phyloP scores from a whole-genome alignment of 2,113 vertebrate genomes.

The Azemiops feae region DNA sequence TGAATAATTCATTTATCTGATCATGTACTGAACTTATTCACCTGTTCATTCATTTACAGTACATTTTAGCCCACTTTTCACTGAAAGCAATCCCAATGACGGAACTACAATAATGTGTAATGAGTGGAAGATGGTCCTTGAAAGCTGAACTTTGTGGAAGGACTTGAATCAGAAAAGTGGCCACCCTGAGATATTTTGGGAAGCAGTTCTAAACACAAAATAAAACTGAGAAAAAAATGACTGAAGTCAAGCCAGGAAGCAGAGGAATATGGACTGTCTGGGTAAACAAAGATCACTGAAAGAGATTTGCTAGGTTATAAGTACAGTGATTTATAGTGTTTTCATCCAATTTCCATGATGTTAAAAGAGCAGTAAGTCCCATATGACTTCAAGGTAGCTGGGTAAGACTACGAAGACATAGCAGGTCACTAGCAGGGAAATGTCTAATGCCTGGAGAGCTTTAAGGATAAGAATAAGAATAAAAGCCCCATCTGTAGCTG shows the following conservation, averaged over 20 bases:
- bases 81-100: background rate
- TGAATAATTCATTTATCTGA: too few species aligned
- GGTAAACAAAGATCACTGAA: background rate
- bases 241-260: background rate
- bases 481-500: background rate
- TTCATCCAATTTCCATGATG: too few species aligned
- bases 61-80: background rate
- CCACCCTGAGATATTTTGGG: background rate
- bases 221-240: background rate
- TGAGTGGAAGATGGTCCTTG: background rate
- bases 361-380: too few species aligned
- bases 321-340: background rate
- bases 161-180: background rate
- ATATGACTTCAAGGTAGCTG: too few species aligned
- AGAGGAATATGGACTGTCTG: background rate
- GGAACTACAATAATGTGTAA: background rate
- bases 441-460: background rate
- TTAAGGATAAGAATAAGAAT: background rate
- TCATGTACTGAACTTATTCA: background rate
- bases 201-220: background rate
- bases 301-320: background rate
- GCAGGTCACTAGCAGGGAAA: too few species aligned
- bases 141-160: background rate
- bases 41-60: background rate
- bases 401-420: too few species aligned